A percentile compares a stretch with the other conserved stretches of the same genome.
Conservation (phyloP, 1,140 invertebrate genomes). For the Cepaea nemoralis region DNA sequence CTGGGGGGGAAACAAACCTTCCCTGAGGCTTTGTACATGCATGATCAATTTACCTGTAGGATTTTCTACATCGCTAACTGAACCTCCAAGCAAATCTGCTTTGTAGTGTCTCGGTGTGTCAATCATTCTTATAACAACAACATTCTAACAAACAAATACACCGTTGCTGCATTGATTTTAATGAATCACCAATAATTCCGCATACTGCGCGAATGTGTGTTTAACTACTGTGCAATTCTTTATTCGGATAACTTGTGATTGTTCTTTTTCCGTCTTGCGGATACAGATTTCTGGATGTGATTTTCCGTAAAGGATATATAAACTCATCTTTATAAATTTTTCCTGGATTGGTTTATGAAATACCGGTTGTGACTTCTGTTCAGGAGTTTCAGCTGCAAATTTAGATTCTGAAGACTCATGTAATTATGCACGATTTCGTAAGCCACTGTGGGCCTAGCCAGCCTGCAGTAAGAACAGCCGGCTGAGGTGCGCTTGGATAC, state of each 20-base stretch:
- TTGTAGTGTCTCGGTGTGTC: background rate
- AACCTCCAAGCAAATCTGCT: background rate
- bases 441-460: constrained; percentile 8
- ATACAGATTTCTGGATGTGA: background rate
- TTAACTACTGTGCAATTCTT: background rate
- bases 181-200: background rate
- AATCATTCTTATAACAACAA: background rate
- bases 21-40: background rate
- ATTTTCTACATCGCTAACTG: background rate
- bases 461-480: constrained; percentile 12
- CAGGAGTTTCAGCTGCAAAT: background rate
- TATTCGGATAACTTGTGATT: background rate
- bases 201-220: background rate
- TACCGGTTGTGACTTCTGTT: background rate
- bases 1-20: too few relatives aligned
- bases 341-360: background rate
- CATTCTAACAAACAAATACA: background rate
- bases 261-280: background rate
- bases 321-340: background rate
- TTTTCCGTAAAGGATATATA: background rate
- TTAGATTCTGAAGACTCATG: background rate
- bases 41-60: background rate
- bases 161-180: background rate
- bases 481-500: background rate
- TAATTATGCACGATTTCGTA: background rate